Evolutionary conservation across 2,797 vertebrate genomes (phyloP), one percentile per base, ranked within the genome.

Genomic region (Myotis findleyi): DNA sequence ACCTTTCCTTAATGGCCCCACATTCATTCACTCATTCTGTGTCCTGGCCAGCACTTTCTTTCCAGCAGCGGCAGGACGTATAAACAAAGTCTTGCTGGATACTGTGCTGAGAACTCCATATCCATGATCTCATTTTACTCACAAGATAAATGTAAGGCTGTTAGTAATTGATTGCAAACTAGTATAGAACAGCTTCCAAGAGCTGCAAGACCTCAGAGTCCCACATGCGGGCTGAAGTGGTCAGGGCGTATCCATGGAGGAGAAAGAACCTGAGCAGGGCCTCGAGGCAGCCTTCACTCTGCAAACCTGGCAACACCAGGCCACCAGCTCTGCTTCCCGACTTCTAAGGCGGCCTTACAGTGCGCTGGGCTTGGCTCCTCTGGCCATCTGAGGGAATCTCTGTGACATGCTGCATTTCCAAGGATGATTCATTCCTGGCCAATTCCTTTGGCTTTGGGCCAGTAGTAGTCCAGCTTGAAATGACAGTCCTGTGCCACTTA

Each of bases 401-500:
- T 87, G 55, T 10, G 66, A 77, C 57, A 25, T 76, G 57, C 64
- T 93, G 17, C 38, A 41, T 81, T 83, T 73, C 53, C 53, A 51
- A 77, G 94, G 85, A 93, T 83, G 73, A 93, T 82, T 95, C 68
- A 71, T 93, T 95, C 89, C 89, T 91, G 75, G 87, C 93, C 76
- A 91, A 2, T 91, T 71, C 30, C 44, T 77, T 73, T 94, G 91
- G 87, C 44, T 93, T 62, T 72, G 27, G 62, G 80, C 91, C 87
- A 82, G 30, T 64, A 77, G 53, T 33, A 25, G n/a, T 69, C 84
- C 30, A 36, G 53, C 49, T 87, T 73, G 36, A 84, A 96, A 94
- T 71, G 77, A 93, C 14, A 84, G 62, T 71, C 72, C 47, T 47
- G 11, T 30, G 75, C 25, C 62, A 49, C 49, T 87, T 96, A 59